Conservation (phyloP, 2,113 vertebrate species). For the Rhabdornis inornatus region DNA sequence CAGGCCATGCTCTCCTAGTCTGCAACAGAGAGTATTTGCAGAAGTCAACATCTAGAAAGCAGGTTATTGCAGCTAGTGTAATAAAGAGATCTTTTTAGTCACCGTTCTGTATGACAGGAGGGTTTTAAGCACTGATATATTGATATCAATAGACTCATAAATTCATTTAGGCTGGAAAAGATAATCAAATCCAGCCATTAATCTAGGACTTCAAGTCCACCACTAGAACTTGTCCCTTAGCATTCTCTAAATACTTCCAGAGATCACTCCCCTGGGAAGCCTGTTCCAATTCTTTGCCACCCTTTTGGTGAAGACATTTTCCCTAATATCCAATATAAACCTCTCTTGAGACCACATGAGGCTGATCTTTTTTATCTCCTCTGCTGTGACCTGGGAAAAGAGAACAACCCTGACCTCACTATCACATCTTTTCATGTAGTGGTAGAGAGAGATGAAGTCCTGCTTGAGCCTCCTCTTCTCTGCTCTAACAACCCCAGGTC, state of each 20-base stretch:
- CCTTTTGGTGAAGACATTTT: background rate
- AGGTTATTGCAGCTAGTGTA: background rate
- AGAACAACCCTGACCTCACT: background rate
- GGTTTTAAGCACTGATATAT: background rate
- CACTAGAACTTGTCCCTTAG: background rate
- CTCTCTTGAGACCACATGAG: background rate
- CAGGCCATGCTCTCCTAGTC: background rate
- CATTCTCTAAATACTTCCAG: background rate
- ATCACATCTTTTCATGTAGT: rapidly evolving
- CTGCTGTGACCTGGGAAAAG: background rate
- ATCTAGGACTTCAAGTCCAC: background rate
- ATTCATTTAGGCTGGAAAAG: background rate
- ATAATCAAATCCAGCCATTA: background rate
- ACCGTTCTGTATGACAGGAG: background rate
- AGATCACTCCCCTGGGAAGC: background rate
- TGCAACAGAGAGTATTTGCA: background rate
- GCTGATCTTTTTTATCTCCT: background rate
- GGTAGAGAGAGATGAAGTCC: background rate
- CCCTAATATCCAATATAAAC: background rate
- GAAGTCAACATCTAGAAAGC: background rate
- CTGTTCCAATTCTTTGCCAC: background rate
- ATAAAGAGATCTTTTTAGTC: background rate
- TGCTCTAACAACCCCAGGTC: background rate
- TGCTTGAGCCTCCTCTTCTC: background rate
- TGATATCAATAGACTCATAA: background rate